Base-by-base conservation (phyloP, 2,888 invertebrate genomes). In the Axea sp. region DNA sequence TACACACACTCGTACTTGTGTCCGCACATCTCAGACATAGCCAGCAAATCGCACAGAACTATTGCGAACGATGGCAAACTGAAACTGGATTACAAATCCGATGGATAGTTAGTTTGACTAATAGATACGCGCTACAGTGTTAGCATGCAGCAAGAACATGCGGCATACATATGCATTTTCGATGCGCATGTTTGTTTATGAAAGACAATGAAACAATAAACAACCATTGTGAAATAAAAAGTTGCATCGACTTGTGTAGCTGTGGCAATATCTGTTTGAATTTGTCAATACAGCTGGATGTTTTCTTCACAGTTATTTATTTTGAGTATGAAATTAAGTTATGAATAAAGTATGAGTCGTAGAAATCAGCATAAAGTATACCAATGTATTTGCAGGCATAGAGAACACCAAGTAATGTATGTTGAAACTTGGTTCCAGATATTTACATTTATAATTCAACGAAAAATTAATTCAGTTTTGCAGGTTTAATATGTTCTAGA, bases 81-180 rank as follows among this genome's bases (percentile, higher is more conserved):
- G 76, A 80, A 84, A 84, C 82, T 83, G 77, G 77, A 84, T 84
- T 82, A 82, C 80, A 77, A 80, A 81, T 82, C 81, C 73, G 73
- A 62, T 73, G 75, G 77, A 78, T 80, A 81, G 82, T 82, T 81
- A 73, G 75, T 73, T 72, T 76, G 72, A 79, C 79, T 82, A 81
- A 71, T 71, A 71, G 62, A 71, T 62, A 68, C 26, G 39, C 41
- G 47, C 41, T 15, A 11, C 43, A 4, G 37, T 55, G 33, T 41
- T 57, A 31, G 39, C 55, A 8, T 26, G 15, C 26, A 9, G 59
- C 15, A 11, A 9, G 30, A 43, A 60, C 51, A 41, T 53, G 45
- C 60, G 30, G 8, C 53, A 53, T 51, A 57, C 67, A 67, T 57
- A 67, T 67, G 47, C 49, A 59, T 67, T 37, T 28, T 19, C 43